Evolutionary conservation across 2,888 invertebrate species (phyloP), one percentile per base, ranked within the genome.

Genomic region (Polietes domitor): DNA sequence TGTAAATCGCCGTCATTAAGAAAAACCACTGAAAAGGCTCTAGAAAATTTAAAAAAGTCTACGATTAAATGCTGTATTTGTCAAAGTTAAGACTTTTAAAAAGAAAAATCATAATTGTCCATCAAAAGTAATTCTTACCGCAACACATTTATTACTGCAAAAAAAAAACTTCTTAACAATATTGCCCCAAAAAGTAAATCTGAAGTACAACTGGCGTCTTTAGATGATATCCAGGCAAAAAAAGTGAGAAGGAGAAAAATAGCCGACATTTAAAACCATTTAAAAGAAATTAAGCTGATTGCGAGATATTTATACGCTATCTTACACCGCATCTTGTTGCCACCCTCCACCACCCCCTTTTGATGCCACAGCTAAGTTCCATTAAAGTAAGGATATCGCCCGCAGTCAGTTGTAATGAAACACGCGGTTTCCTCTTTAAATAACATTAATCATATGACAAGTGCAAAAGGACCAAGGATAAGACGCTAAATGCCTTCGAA

Each of bases 401-500:
- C 70, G 61, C 53, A 76, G 84, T 76, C 76, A 61, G 65, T 75
- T 84, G 75, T 78, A 76, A 81, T 61, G 72, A 76, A 84, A 76
- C 80, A 76, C 75, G 81, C 84, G 81, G 72, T 58, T 58, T 75
- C 47, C 73, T 81, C 78, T 79, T 76, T 81, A 84, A 79, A 61
- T 73, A 68, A 81, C 76, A 89, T 89, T 89, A 88, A 89, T 89
- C 89, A 89, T 88, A 86, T 84, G 87, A 85, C 87, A 89, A 88
- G 86, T 87, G 87, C 86, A 84, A 81, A 84, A 84, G 80, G 63
- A 77, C 76, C 79, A 50, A 72, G 47, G 12, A 63, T 21, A 41
- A 58, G 41, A 61, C 21, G 71, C 37, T 41, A 41, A 41, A 77
- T 65, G 19, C 17, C 26, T 12, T 6, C 19, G 2, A 50, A 47